Evolutionary conservation across 2,113 vertebrate genomes (phyloP).

Genomic region (Gasterosteus aculeatus): DNA sequence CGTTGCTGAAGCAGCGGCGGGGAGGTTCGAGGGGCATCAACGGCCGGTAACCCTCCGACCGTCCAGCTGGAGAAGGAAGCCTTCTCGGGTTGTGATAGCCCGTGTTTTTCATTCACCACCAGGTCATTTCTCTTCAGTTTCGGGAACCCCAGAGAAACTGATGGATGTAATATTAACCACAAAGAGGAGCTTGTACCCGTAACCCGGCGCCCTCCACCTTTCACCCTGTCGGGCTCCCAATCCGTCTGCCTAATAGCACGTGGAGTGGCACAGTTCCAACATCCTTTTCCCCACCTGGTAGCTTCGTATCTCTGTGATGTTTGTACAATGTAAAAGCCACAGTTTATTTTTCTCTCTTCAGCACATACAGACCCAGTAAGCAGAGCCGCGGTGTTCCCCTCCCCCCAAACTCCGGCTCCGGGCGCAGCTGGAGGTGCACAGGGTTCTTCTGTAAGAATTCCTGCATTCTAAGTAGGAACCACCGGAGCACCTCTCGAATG

Average conservation of each 20-base stretch:
- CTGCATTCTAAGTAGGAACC: slow-evolving; percentile 86
- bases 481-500: slow-evolving; percentile 79
- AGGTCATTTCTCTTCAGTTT: slow-evolving; percentile 27
- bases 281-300: slow-evolving; percentile 44
- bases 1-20: no score
- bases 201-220: slow-evolving; percentile 85
- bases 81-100: no score
- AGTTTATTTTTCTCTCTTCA: background rate
- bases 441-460: slow-evolving; percentile 89
- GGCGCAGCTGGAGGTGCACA: slow-evolving; percentile 71
- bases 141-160: slow-evolving; percentile 76
- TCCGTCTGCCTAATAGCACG: slow-evolving; percentile 83
- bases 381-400: slow-evolving; percentile 81
- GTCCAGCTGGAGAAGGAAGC: no score
- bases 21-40: no score
- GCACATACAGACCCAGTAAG: slow-evolving; percentile 55
- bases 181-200: slow-evolving; percentile 79
- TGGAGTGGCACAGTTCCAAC: slow-evolving; percentile 88
- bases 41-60: no score
- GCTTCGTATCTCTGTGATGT: background rate
- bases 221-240: slow-evolving; percentile 86
- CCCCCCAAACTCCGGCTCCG: slow-evolving; percentile 77
- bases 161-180: slow-evolving; percentile 83
- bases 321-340: background rate
- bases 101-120: slow-evolving; percentile 10